Evolutionary conservation across 2,888 invertebrate genomes (phyloP), one percentile per base, ranked within the genome.

Genomic region (Coenonympha glycerion): DNA sequence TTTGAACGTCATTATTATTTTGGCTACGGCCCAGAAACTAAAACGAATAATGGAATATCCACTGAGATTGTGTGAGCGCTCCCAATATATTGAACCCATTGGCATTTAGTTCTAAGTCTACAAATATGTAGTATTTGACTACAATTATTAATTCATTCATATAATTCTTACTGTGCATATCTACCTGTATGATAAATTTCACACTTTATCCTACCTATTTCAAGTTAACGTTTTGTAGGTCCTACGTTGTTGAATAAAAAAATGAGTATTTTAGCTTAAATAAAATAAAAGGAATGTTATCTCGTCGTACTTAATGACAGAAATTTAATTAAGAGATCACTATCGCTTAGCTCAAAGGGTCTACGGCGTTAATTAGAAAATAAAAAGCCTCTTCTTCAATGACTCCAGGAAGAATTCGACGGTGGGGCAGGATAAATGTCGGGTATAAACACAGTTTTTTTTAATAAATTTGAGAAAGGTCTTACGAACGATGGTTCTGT

Each of bases 321-420:
- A 34, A 45, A 45, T 45, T 45, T 45, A 45, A 45, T 45, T 45
- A 45, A 45, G 33, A 45, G 45, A 45, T 45, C 39, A 45, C 45
- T 45, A 45, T 45, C 45, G 6, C 34, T 16, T 15, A 22, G 6
- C 30, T 34, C 33, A 45, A 45, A 45, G 45, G 45, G 33, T 22
- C 33, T 34, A 34, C 26, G 45, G 45, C 45, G 22, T 34, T 45
- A 45, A 45, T 45, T 45, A 45, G 45, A 45, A 34, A 45, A 33
- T 45, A 45, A 45, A 45, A 34, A 24, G 45, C 24, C 22, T n/a
- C n/a, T 15, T 45, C 30, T 31, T 34, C 34, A 45, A 45, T 45
- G 33, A 15, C 34, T 21, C 22, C 19, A 3, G 11, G 24, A 45
- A 45, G 31, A 45, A 34, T 24, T 39, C 24, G 39, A 22, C 15